Evolutionary conservation across 2,113 vertebrate species (phyloP).

Genomic region (Dasyurus viverrinus): DNA sequence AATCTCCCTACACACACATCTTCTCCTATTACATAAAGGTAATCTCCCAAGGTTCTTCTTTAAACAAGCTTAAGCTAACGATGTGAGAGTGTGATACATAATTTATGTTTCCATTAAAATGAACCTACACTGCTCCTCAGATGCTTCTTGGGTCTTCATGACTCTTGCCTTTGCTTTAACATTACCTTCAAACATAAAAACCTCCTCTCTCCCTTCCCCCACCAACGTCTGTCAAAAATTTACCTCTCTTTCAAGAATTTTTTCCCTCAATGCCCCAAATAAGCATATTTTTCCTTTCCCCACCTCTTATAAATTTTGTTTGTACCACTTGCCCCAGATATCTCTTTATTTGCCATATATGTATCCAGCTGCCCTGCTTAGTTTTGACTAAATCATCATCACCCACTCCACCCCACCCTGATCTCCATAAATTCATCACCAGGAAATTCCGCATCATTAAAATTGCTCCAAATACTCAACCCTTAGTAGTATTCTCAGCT

Average conservation of each 20-base stretch:
- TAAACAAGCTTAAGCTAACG: not conserved
- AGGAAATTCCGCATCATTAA: not conserved
- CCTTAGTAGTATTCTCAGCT: not conserved
- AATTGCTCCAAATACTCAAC: not conserved
- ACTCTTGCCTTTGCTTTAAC: not conserved
- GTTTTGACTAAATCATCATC: not conserved
- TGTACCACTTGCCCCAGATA: not conserved
- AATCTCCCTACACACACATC: not conserved
- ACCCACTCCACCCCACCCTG: not conserved
- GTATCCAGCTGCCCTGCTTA: not conserved
- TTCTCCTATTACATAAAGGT: not conserved
- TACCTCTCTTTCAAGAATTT: not conserved
- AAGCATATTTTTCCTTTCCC: constrained; percentile 14
- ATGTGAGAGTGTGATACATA: not conserved
- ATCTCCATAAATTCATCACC: not conserved
- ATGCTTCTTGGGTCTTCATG: not conserved
- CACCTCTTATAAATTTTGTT: not conserved
- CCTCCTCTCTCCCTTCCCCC: too few species aligned
- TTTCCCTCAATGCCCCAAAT: not conserved
- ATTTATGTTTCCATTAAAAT: not conserved
- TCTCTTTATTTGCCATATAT: not conserved
- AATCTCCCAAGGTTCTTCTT: constrained; percentile 24
- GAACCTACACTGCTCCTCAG: not conserved
- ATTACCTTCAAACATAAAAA: not conserved
- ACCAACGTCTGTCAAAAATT: not conserved